Conservation (phyloP, 2,888 invertebrate species). For the Harpagoxenus sublaevis region DNA sequence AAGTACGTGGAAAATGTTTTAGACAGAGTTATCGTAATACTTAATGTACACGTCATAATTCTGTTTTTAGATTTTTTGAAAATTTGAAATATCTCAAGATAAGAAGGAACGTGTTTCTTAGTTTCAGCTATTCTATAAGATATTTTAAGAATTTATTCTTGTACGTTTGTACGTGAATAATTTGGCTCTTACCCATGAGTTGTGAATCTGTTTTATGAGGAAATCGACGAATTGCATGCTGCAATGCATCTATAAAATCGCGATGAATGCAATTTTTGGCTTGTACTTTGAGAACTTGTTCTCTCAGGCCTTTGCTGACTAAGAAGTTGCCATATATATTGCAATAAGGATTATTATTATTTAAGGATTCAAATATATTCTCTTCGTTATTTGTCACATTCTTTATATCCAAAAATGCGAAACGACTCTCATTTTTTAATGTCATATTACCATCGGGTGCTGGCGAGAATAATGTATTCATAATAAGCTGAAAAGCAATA, state of each 20-base stretch:
- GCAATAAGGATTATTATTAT: not conserved
- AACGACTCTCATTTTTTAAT: not conserved
- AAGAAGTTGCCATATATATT: not conserved
- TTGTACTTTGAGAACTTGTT: not conserved
- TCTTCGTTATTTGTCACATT: not conserved
- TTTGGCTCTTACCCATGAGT: not conserved
- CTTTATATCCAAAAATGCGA: not conserved
- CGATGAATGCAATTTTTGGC: not conserved
- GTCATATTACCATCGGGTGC: accelerated
- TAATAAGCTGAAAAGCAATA: not conserved
- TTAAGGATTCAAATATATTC: not conserved
- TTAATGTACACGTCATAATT: not conserved
- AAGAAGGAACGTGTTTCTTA: not conserved
- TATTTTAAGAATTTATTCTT: not conserved
- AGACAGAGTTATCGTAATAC: not conserved
- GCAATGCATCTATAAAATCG: not conserved
- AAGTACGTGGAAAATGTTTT: not conserved
- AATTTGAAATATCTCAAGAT: not conserved
- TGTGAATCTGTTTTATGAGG: not conserved
- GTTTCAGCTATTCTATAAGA: not conserved
- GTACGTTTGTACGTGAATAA: not conserved
- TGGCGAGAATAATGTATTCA: not conserved
- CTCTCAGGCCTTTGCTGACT: not conserved
- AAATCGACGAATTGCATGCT: not conserved
- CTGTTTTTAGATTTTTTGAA: not conserved